Evolutionary conservation across 2,888 invertebrate species (phyloP).

Genomic region (Lamproptera curius): DNA sequence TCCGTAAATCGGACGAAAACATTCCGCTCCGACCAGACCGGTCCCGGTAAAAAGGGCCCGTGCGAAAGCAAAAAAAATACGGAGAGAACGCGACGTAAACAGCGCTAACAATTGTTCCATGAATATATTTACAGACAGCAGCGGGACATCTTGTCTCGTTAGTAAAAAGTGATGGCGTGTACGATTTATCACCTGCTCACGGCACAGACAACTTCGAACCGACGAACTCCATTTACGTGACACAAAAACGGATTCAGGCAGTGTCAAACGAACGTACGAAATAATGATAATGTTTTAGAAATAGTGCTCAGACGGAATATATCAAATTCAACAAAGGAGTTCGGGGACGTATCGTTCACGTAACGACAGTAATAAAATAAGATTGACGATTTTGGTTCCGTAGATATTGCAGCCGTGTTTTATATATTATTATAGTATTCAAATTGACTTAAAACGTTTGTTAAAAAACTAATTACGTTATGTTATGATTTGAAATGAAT

Average conservation of each 20-base stretch:
- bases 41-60: conserved; percentile 45
- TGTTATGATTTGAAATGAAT: too few species aligned
- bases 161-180: conserved; percentile 67
- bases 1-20: conserved; percentile 67
- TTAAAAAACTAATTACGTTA: too few species aligned
- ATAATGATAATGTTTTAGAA: conserved; percentile 17
- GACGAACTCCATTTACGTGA: conserved; percentile 49
- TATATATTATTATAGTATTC: too few species aligned
- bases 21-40: conserved; percentile 51
- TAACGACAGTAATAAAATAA: conserved; percentile 9
- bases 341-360: not conserved
- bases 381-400: conserved; percentile 11
- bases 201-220: conserved; percentile 48
- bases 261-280: conserved; percentile 49
- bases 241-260: conserved; percentile 45
- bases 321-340: conserved; percentile 10
- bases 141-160: conserved; percentile 68
- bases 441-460: too few species aligned
- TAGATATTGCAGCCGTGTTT: too few species aligned
- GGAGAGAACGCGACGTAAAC: conserved; percentile 37
- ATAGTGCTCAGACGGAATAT: not conserved
- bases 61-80: conserved; percentile 32
- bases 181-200: conserved; percentile 71
- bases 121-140: conserved; percentile 57
- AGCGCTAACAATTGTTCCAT: conserved; percentile 56